A percentile compares a stretch with the other conserved stretches of the same genome.
Conservation (phyloP, 2,888 invertebrate genomes). For the Ophion ellenae region DNA sequence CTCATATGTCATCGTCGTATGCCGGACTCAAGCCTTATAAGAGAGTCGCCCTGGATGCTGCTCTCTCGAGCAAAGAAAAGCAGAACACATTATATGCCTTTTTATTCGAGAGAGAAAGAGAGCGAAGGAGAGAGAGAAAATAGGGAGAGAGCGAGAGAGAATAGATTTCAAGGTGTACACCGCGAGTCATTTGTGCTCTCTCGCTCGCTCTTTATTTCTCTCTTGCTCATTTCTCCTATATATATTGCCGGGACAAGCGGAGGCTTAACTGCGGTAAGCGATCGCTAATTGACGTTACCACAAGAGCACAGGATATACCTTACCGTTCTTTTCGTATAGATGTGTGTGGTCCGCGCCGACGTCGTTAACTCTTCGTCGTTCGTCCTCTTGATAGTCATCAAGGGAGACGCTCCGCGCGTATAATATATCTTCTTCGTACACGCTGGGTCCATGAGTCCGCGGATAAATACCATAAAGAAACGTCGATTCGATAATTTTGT, state of each 20-base stretch:
- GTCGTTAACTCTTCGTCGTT: conserved; percentile 62
- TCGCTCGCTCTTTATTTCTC: conserved; percentile 4
- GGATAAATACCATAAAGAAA: not conserved
- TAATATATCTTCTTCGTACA: conserved; percentile 27
- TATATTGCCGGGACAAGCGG: conserved; percentile 63
- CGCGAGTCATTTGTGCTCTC: conserved; percentile 55
- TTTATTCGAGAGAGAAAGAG: conserved; percentile 42
- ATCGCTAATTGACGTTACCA: conserved; percentile 75
- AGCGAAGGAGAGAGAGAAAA: conserved; percentile 33
- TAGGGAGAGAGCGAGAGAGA: conserved; percentile 40
- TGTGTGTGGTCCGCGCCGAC: conserved; percentile 61
- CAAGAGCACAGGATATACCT: conserved; percentile 52
- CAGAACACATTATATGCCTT: conserved; percentile 35
- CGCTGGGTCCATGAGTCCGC: not conserved
- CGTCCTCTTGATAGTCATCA: conserved; percentile 59
- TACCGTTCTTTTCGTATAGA: conserved; percentile 47
- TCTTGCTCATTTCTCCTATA: conserved; percentile 59
- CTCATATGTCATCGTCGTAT: conserved; percentile 81
- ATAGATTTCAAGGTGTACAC: conserved; percentile 47
- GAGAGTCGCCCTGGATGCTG: conserved; percentile 51
- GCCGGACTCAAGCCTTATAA: conserved; percentile 63
- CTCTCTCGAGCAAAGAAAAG: conserved; percentile 44
- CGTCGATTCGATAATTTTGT: conserved; percentile 6
- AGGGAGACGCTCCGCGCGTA: conserved; percentile 15
- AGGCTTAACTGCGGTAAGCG: conserved; percentile 71